A percentile compares a stretch with the other conserved stretches of the same genome.
Evolutionary conservation across 2,113 vertebrate species (phyloP).

Genomic region (Pithys albifrons): DNA sequence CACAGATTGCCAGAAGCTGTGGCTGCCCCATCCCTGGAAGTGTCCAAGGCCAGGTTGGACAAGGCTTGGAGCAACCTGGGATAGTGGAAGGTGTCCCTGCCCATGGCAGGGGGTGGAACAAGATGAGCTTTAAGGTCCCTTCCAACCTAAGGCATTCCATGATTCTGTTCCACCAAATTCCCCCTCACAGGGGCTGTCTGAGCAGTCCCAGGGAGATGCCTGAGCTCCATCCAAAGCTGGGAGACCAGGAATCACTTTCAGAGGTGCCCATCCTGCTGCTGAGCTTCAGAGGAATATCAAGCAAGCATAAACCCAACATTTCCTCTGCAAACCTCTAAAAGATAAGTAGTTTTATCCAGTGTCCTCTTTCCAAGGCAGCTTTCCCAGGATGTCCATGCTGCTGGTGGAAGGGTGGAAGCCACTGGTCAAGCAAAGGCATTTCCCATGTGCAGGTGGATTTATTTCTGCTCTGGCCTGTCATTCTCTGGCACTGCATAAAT

Average conservation of each 20-base stretch:
- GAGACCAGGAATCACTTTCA: background rate
- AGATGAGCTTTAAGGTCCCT: background rate
- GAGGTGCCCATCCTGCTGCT: background rate
- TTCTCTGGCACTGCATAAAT: background rate
- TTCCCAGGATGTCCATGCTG: background rate
- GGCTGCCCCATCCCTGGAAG: background rate
- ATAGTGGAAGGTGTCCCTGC: background rate
- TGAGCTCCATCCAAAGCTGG: background rate
- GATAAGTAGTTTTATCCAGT: background rate
- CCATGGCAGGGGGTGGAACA: background rate
- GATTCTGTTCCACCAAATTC: background rate
- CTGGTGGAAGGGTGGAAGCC: background rate
- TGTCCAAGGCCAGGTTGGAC: background rate
- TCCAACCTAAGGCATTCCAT: background rate
- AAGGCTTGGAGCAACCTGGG: background rate
- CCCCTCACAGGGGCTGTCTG: accelerated
- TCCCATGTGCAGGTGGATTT: accelerated
- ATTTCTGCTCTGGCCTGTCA: background rate
- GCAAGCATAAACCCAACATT: background rate
- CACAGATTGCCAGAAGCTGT: background rate
- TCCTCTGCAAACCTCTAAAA: background rate
- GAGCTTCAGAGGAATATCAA: background rate
- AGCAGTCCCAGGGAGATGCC: background rate
- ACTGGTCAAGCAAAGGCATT: background rate
- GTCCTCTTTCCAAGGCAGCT: background rate